Percentiles rank a stretch among this genome's conserved stretches.
phyloP scores from a whole-genome alignment of 2,113 vertebrate genomes.

The Campylorhamphus procurvoides region DNA sequence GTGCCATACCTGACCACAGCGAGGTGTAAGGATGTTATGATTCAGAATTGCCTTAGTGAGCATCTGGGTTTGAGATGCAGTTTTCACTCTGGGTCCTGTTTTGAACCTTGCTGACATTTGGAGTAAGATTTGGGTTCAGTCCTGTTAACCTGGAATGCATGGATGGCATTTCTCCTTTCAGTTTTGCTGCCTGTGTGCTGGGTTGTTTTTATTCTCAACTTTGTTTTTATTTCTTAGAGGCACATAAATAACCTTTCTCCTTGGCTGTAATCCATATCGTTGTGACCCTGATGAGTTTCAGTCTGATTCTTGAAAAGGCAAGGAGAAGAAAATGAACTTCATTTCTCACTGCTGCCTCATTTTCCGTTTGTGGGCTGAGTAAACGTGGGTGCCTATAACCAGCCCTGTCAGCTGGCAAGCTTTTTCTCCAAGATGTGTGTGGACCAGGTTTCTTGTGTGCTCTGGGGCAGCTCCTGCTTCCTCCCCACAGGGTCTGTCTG shows the following conservation, averaged over 20 bases:
- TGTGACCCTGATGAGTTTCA: slow-evolving; percentile 61
- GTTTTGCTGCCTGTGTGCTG: background rate
- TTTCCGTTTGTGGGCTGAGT: background rate
- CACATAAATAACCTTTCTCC: slow-evolving; percentile 60
- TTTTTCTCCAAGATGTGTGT: background rate
- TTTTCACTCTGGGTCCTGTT: background rate
- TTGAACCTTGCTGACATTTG: slow-evolving; percentile 40
- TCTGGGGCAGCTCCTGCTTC: background rate
- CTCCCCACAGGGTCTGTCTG: background rate
- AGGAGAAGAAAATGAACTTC: slow-evolving; percentile 51
- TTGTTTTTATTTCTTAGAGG: slow-evolving; percentile 57
- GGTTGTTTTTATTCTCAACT: background rate
- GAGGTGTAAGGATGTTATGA: background rate
- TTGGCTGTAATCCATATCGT: slow-evolving; percentile 47
- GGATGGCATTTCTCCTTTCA: slow-evolving; percentile 35
- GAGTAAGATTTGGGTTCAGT: slow-evolving; percentile 20
- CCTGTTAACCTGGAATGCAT: background rate
- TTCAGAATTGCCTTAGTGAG: background rate
- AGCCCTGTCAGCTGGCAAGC: background rate
- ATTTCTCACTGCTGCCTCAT: slow-evolving; percentile 13
- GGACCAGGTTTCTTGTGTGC: background rate
- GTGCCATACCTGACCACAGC: background rate
- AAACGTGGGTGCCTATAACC: background rate
- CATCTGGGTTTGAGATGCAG: background rate
- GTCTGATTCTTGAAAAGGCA: slow-evolving; percentile 36